phyloP scores from a whole-genome alignment of 2,888 invertebrate species.

The Caenorhabditis sinica region DNA sequence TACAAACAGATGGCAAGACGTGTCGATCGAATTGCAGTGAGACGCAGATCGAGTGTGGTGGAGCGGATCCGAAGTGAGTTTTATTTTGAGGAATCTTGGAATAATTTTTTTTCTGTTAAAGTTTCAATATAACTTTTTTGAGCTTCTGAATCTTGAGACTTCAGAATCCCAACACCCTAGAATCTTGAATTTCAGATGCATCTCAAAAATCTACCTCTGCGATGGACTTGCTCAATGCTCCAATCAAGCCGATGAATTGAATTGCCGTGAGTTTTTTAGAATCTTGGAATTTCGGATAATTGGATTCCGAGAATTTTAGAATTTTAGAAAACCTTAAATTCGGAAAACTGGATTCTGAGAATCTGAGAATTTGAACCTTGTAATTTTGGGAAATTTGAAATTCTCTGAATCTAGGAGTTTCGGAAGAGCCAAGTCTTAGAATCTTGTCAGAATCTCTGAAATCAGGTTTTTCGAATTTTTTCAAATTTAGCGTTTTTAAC shows the following conservation, averaged over 20 bases:
- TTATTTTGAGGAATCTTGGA: not conserved
- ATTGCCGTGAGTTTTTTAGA: slow-evolving; percentile 77
- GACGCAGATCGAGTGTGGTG: slow-evolving; percentile 78
- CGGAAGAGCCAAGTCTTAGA: no score
- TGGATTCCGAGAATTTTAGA: not conserved
- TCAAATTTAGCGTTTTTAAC: no score
- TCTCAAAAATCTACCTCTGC: slow-evolving; percentile 78
- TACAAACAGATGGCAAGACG: slow-evolving; percentile 73
- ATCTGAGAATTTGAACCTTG: not conserved
- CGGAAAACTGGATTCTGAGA: not conserved
- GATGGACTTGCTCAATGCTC: slow-evolving; percentile 79
- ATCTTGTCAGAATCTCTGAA: no score
- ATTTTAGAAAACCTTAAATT: not conserved
- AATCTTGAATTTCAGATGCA: slow-evolving; percentile 69
- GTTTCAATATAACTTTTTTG: not conserved
- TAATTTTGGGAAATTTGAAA: no score
- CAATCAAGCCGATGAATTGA: slow-evolving; percentile 77
- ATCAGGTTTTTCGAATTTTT: no score
- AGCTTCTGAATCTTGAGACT: not conserved
- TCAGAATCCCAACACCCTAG: no score
- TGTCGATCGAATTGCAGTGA: slow-evolving; percentile 76
- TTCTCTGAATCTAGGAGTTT: no score
- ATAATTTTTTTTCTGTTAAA: not conserved
- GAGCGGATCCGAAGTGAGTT: slow-evolving; percentile 76
- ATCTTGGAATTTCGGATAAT: not conserved